Percentiles rank a stretch among this genome's conserved stretches.
Evolutionary conservation across 2,888 invertebrate genomes (phyloP).

Genomic region (Abrostola tripartita): DNA sequence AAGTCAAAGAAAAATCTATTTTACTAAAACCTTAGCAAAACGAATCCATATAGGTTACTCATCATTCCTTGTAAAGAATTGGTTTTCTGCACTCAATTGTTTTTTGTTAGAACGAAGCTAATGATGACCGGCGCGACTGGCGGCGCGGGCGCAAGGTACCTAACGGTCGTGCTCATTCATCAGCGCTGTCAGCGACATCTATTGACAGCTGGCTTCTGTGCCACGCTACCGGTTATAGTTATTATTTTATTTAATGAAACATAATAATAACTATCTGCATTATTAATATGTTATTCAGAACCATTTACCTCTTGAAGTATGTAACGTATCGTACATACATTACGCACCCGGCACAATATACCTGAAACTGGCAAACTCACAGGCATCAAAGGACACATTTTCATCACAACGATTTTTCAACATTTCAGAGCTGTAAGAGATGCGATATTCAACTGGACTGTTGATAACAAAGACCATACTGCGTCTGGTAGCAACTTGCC

Average conservation of each 20-base stretch:
- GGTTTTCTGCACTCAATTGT: constrained; percentile 20
- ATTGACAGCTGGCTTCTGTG: constrained; percentile 84
- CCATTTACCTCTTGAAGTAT: neutral
- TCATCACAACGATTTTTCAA: too few relatives aligned
- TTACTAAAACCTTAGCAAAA: neutral
- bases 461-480: neutral
- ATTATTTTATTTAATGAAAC: constrained; percentile 47
- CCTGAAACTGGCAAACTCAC: too few relatives aligned
- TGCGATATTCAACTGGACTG: neutral
- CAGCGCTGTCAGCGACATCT: constrained; percentile 85
- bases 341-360: too few relatives aligned
- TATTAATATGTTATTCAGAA: constrained; percentile 1
- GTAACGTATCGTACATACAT: too few relatives aligned
- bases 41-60: neutral
- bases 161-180: constrained; percentile 85
- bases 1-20: neutral
- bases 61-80: neutral
- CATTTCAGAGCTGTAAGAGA: too few relatives aligned
- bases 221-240: constrained; percentile 64
- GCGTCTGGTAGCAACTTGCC: neutral
- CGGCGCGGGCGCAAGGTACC: constrained; percentile 61
- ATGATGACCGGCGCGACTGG: constrained; percentile 66
- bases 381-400: too few relatives aligned
- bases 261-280: constrained; percentile 9
- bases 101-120: constrained; percentile 63